A percentile compares a stretch with the other conserved stretches of the same genome.
Evolutionary conservation across 2,888 invertebrate species (phyloP).

Genomic region (Camptogramma bilineatum): DNA sequence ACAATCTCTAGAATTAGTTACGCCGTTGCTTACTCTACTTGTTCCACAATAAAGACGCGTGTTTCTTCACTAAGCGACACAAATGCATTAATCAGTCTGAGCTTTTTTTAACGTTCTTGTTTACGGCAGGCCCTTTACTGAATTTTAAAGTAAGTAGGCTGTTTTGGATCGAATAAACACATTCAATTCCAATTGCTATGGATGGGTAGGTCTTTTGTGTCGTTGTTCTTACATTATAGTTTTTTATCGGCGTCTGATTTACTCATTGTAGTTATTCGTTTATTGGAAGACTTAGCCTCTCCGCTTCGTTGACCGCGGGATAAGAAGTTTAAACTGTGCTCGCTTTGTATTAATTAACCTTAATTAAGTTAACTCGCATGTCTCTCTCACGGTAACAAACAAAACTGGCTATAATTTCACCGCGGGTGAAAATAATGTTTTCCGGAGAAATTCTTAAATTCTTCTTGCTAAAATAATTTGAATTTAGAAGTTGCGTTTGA

Average conservation of each 20-base stretch:
- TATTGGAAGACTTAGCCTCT: constrained; percentile 30
- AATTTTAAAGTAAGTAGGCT: constrained; percentile 20
- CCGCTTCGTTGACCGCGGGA: constrained; percentile 44
- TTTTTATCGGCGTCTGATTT: constrained; percentile 33
- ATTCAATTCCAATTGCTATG: constrained; percentile 29
- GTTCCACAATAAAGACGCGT: constrained; percentile 71
- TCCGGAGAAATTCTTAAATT: constrained; percentile 45
- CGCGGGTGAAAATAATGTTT: constrained; percentile 45
- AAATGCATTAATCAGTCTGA: constrained; percentile 69
- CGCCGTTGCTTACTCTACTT: constrained; percentile 80
- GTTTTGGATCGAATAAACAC: constrained; percentile 30
- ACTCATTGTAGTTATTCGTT: constrained; percentile 29
- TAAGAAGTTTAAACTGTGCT: constrained; percentile 40
- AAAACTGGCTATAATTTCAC: constrained; percentile 57
- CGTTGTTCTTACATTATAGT: constrained; percentile 21
- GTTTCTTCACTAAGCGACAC: constrained; percentile 78
- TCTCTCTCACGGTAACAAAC: constrained; percentile 67
- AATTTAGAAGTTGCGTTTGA: constrained; percentile 13
- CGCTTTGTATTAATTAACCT: constrained; percentile 70
- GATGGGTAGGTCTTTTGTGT: constrained; percentile 29
- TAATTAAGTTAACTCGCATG: constrained; percentile 67
- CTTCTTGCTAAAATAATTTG: constrained; percentile 24
- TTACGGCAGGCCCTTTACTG: constrained; percentile 28
- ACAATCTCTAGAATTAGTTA: constrained; percentile 84
- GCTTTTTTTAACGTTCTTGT: constrained; percentile 50